Evolutionary conservation across 2,888 invertebrate genomes (phyloP).

Genomic region (Chromoteleia sp.): DNA sequence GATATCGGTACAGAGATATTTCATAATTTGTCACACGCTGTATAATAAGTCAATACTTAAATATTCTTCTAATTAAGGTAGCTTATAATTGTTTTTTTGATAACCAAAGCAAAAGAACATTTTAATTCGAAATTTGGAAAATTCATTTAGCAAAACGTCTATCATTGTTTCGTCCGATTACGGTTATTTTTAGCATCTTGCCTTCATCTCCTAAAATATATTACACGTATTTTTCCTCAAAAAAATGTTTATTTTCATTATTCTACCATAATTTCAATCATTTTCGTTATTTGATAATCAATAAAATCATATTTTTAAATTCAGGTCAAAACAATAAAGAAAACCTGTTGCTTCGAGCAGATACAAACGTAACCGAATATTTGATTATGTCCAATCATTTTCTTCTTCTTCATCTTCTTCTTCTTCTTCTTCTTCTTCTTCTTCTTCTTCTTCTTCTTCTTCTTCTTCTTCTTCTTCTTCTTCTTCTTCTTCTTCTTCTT

Average conservation of each 20-base stretch:
- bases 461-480: too few relatives aligned
- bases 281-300: slow-evolving; percentile 34
- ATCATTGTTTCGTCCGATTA: not conserved
- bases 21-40: not conserved
- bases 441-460: too few relatives aligned
- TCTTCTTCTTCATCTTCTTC: not conserved
- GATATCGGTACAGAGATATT: not conserved
- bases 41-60: not conserved
- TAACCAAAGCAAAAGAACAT: not conserved
- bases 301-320: slow-evolving; percentile 49
- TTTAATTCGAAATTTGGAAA: not conserved
- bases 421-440: too few relatives aligned
- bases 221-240: not conserved
- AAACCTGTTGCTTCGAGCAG: slow-evolving; percentile 54
- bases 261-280: slow-evolving; percentile 22
- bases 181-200: not conserved
- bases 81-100: too few relatives aligned
- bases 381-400: slow-evolving; percentile 33
- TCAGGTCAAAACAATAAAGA: slow-evolving; percentile 49
- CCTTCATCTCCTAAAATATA: not conserved
- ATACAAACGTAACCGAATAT: slow-evolving; percentile 38
- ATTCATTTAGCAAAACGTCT: slow-evolving; percentile 14
- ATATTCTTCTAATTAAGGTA: slow-evolving; percentile 14
- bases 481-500: too few relatives aligned
- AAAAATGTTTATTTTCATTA: slow-evolving; percentile 2